Percentiles rank a stretch among this genome's conserved stretches.
phyloP scores from a whole-genome alignment of 2,888 invertebrate species.

The Junonia oenone region DNA sequence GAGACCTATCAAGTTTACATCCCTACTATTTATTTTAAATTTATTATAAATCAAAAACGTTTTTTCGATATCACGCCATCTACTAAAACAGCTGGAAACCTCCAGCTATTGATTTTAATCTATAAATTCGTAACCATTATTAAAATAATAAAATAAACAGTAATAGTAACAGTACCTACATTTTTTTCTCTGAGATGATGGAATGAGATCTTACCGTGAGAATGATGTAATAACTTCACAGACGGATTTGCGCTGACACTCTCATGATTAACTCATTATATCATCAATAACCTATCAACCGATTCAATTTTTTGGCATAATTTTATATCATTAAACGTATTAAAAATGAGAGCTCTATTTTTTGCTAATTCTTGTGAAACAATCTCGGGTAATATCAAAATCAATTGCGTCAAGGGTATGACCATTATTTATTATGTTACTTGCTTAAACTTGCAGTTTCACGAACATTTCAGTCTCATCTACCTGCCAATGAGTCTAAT shows the following conservation, averaged over 20 bases:
- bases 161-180: neutral
- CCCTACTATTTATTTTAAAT: too few species aligned
- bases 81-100: too few species aligned
- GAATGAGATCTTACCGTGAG: neutral
- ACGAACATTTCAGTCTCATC: too few species aligned
- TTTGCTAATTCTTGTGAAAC: neutral
- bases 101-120: too few species aligned
- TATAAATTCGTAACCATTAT: too few species aligned
- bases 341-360: neutral
- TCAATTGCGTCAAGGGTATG: too few species aligned
- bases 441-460: too few species aligned
- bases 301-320: neutral
- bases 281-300: conserved; percentile 13
- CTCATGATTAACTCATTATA: conserved; percentile 20
- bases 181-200: conserved; percentile 6
- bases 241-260: conserved; percentile 17
- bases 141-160: neutral
- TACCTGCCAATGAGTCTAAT: too few species aligned
- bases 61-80: too few species aligned
- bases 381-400: neutral
- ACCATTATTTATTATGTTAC: too few species aligned
- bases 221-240: conserved; percentile 19
- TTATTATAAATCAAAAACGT: too few species aligned
- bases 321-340: neutral
- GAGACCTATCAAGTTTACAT: too few species aligned